Evolutionary conservation across 2,797 vertebrate species (phyloP).

Genomic region (Chelonia mydas): DNA sequence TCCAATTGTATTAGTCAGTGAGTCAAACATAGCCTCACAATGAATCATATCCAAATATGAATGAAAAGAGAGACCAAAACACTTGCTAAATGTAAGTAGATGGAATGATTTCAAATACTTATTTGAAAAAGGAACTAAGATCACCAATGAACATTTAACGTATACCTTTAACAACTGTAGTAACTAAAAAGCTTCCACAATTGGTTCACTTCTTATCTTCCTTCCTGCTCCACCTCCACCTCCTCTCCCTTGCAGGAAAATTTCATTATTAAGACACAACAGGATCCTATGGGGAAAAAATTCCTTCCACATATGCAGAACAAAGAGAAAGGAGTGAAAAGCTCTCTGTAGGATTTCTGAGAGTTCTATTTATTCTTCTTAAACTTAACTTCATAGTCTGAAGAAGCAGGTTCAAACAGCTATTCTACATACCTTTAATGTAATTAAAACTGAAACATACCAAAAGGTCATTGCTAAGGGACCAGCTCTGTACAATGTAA

Average conservation of each 20-base stretch:
- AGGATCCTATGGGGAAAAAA: neutral
- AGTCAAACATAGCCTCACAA: neutral
- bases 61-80: neutral
- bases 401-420: neutral
- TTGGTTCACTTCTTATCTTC: neutral
- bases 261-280: neutral
- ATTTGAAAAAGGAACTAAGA: neutral
- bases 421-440: neutral
- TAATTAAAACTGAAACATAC: neutral
- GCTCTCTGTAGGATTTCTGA: neutral
- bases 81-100: neutral
- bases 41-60: neutral
- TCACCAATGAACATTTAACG: neutral
- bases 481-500: neutral
- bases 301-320: neutral
- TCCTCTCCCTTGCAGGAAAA: neutral
- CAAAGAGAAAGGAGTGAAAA: neutral
- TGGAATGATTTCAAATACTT: neutral
- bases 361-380: neutral
- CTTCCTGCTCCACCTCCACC: neutral
- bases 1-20: neutral
- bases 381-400: neutral
- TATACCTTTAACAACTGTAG: neutral
- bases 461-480: accelerated
- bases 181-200: neutral